Conservation (phyloP, 1,140 invertebrate genomes). For the Eriocheir sinensis region DNA sequence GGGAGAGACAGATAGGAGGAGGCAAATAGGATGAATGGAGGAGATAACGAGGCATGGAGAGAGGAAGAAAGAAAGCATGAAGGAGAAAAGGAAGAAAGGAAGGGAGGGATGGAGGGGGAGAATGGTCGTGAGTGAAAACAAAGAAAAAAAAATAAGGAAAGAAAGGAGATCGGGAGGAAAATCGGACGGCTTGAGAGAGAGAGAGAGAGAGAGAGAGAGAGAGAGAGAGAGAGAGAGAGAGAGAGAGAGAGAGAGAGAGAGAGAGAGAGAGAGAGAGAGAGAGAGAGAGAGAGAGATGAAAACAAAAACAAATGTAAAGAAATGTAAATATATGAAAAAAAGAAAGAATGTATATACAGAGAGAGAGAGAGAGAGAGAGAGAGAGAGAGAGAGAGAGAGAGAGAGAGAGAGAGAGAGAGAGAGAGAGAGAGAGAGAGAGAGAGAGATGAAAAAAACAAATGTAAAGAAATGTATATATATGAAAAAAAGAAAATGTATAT, state of each 20-base stretch:
- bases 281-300: not conserved
- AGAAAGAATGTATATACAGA: not conserved
- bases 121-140: not conserved
- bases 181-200: not conserved
- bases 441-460: no score
- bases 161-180: not conserved
- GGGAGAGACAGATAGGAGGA: not conserved
- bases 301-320: not conserved
- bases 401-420: not conserved
- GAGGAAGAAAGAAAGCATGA: not conserved
- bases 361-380: not conserved
- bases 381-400: not conserved
- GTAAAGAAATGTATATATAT: no score
- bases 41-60: not conserved
- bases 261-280: not conserved
- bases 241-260: slow-evolving; percentile 33
- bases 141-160: not conserved
- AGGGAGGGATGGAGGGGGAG: not conserved
- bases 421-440: not conserved
- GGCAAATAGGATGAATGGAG: no score
- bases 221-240: not conserved
- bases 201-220: not conserved
- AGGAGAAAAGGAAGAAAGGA: not conserved
- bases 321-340: not conserved
- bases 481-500: not conserved